A percentile compares a stretch with the other conserved stretches of the same genome.
These are phyloP conservation scores for Dichetophora obliterata DNA, from an alignment of 2,888 invertebrate genomes.

Conservation along the genomic window DNA sequence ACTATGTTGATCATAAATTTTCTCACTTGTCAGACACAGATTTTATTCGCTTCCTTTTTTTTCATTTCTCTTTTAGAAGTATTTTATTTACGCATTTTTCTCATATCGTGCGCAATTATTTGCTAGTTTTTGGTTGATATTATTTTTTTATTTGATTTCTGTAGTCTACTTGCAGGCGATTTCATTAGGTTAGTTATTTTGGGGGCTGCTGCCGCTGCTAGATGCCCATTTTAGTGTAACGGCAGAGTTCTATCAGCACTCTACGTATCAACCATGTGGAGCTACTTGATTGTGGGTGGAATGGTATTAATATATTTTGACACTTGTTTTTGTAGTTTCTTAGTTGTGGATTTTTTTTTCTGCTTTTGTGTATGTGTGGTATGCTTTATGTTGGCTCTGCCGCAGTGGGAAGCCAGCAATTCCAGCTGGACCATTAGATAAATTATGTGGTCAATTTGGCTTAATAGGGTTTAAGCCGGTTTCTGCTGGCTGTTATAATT, in stretches of 20 bases:
- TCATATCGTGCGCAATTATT: constrained; percentile 7
- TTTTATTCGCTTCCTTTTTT: not conserved
- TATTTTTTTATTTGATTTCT: constrained; percentile 5
- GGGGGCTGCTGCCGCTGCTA: not conserved
- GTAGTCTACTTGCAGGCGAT: not conserved
- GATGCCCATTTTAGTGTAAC: not conserved
- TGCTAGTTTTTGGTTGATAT: not conserved
- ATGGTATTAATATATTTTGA: not conserved
- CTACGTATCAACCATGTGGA: not conserved
- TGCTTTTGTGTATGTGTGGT: not conserved
- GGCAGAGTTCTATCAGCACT: not conserved
- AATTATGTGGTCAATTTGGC: constrained; percentile 55
- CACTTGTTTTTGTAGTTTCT: constrained; percentile 15
- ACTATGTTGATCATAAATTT: constrained; percentile 26
- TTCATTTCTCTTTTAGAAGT: constrained; percentile 6
- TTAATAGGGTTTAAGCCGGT: constrained; percentile 46
- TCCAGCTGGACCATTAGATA: constrained; percentile 43
- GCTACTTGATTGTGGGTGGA: not conserved
- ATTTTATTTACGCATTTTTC: not conserved
- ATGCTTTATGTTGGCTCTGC: not conserved
- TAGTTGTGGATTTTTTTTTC: not conserved
- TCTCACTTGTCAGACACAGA: constrained; percentile 18
- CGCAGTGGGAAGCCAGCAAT: not conserved
- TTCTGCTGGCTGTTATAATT: constrained; percentile 8
- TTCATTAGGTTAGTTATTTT: constrained; percentile 1